phyloP scores from a whole-genome alignment of 2,797 vertebrate species.

The Capromys pilorides region DNA sequence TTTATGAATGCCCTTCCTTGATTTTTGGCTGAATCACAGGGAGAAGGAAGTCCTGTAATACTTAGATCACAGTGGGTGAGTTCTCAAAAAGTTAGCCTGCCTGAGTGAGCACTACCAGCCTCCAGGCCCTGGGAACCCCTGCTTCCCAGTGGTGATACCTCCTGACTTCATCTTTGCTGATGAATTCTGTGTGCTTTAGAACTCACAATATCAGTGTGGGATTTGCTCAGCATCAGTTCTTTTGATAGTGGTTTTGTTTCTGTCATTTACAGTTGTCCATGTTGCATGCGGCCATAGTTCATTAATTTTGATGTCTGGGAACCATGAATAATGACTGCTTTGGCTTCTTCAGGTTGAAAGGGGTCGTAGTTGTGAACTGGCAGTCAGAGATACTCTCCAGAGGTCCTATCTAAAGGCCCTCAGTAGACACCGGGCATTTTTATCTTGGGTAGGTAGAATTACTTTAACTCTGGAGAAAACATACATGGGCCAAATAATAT shows the following conservation, averaged over 20 bases:
- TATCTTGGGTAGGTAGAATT: too few relatives aligned
- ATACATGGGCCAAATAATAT: too few relatives aligned
- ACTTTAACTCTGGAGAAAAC: too few relatives aligned
- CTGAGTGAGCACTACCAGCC: background rate
- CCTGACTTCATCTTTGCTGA: background rate
- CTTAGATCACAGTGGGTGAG: background rate
- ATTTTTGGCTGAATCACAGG: background rate
- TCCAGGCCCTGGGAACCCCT: background rate
- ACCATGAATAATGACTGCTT: too few relatives aligned
- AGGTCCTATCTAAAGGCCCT: too few relatives aligned
- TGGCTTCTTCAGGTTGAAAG: too few relatives aligned
- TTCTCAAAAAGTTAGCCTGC: background rate
- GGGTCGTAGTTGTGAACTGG: too few relatives aligned
- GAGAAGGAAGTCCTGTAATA: background rate
- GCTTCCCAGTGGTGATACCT: background rate
- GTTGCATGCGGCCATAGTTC: background rate
- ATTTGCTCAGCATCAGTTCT: background rate
- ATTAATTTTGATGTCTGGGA: background rate
- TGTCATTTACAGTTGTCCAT: background rate
- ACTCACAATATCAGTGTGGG: background rate
- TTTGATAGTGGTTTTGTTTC: background rate
- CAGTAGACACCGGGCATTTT: too few relatives aligned
- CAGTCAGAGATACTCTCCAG: too few relatives aligned
- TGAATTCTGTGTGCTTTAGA: background rate
- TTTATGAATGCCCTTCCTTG: background rate